These are phyloP conservation scores for Telmatherina bonti DNA, from an alignment of 2,797 vertebrate species.

Conservation along the genomic window DNA sequence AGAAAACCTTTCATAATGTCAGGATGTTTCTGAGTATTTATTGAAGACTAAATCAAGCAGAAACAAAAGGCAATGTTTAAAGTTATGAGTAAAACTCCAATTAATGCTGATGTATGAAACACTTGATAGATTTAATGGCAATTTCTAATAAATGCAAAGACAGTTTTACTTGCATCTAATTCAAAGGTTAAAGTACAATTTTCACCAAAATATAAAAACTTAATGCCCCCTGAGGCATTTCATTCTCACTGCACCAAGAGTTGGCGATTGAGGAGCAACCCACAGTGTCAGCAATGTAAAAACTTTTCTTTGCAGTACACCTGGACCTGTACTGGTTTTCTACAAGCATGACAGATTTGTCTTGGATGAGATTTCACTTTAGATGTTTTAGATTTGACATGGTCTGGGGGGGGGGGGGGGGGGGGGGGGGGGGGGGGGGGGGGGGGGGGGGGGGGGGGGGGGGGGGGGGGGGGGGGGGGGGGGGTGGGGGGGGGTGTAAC, in stretches of 20 bases:
- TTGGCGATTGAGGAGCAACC: neutral
- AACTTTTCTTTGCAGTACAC: neutral
- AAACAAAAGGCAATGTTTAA: neutral
- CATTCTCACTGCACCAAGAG: neutral
- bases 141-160: neutral
- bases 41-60: neutral
- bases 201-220: neutral
- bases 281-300: neutral
- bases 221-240: neutral
- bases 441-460: neutral
- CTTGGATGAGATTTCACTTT: neutral
- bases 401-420: neutral
- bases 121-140: no score
- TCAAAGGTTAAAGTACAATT: neutral
- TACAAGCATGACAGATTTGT: neutral
- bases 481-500: no score
- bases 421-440: neutral
- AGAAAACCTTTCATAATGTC: neutral
- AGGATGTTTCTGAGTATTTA: neutral
- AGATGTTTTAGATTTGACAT: neutral
- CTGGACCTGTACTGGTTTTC: neutral
- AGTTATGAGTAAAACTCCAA: neutral
- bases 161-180: neutral
- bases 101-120: no score
- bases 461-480: neutral